Evolutionary conservation across 1,140 invertebrate genomes (phyloP), one percentile per base, ranked within the genome.

Genomic region (Tribolium madens): DNA sequence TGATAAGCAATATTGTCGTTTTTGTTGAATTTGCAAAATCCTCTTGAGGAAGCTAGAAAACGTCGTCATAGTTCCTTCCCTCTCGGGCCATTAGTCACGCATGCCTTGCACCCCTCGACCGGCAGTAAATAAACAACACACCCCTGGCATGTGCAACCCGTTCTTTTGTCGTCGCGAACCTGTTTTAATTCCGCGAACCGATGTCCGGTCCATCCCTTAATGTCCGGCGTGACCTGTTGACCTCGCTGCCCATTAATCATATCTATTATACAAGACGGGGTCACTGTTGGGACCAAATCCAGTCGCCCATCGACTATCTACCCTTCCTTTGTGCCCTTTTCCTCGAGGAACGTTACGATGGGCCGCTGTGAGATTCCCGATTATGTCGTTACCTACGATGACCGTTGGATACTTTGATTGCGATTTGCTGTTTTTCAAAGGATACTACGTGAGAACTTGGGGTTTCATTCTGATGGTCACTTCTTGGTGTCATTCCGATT

Each of bases 351-450:
- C 57, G 57, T 71, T 68, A n/a, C 73, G 26, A 14, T 78, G 76
- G 77, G 17, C 73, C 18, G 53, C 48, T 79, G 73, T 71, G 78
- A 76, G 77, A 77, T 78, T 80, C 78, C 76, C 78, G 79, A 83
- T 83, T 83, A 83, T 83, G 81, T 83, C 81, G 81, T 83, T 83
- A 83, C 81, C 80, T 81, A 78, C 77, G 77, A 76, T 83, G 81
- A 83, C 81, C 81, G 81, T 83, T 83, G 80, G 80, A 77, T 82
- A 79, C 75, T 80, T 80, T 76, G 75, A 76, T 79, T 78, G 76
- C 75, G 75, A 79, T 78, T 79, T 81, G 74, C 73, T 73, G 75
- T 75, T 73, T 78, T 75, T 80, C 60, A 80, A 79, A 79, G 76
- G 81, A 75, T 75, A 76, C 70, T 81, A 78, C 81, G 81, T 82